These are phyloP conservation scores for Sardina pilchardus DNA, from an alignment of 2,113 vertebrate species.

Conservation along the genomic window DNA sequence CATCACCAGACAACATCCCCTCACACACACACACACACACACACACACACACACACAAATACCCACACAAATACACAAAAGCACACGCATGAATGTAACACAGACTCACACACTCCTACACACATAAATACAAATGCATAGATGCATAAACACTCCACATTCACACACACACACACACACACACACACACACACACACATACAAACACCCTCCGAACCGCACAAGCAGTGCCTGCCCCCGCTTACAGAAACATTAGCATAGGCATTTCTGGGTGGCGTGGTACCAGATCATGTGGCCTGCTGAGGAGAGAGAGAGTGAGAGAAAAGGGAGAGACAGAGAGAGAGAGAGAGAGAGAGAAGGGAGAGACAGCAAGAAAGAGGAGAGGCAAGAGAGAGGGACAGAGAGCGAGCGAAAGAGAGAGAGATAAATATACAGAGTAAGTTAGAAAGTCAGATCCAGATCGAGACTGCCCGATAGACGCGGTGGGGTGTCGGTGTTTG, in stretches of 20 bases:
- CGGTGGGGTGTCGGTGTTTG: background rate
- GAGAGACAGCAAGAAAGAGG: background rate
- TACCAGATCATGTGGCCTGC: slow-evolving; percentile 37
- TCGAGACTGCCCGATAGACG: background rate
- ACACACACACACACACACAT: background rate
- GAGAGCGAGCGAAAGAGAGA: background rate
- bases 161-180: background rate
- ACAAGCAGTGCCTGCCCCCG: slow-evolving; percentile 16
- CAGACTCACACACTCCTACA: background rate
- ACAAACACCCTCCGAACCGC: slow-evolving; percentile 1
- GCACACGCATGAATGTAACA: background rate
- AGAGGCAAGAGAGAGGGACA: slow-evolving; percentile 4
- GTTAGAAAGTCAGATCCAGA: background rate
- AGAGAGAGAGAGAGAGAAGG: background rate
- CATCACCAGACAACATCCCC: background rate
- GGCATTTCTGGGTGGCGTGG: slow-evolving; percentile 38
- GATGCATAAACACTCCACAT: background rate
- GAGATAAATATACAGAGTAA: background rate
- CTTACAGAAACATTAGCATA: slow-evolving; percentile 42
- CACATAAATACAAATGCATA: background rate
- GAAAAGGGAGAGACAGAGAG: slow-evolving; percentile 5
- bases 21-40: background rate
- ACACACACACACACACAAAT: background rate
- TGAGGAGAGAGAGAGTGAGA: background rate
- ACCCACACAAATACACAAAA: background rate